phyloP scores from a whole-genome alignment of 2,888 invertebrate genomes.

The Athalia rosae region DNA sequence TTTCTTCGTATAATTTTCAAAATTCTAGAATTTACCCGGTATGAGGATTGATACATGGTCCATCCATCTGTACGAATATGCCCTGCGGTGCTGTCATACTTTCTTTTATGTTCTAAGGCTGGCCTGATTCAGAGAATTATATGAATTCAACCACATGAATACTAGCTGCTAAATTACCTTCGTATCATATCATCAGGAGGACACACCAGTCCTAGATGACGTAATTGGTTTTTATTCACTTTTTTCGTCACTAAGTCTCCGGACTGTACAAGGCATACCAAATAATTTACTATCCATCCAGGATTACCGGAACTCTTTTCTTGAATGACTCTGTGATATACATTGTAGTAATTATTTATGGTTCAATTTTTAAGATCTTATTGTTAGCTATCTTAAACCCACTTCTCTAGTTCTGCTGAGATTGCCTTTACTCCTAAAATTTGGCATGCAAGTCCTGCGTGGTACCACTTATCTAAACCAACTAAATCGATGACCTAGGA shows the following conservation, averaged over 20 bases:
- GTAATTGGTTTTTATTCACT: slow-evolving; percentile 65
- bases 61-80: slow-evolving; percentile 66
- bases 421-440: slow-evolving; percentile 79
- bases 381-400: slow-evolving; percentile 49
- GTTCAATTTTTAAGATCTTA: background rate
- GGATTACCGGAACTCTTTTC: slow-evolving; percentile 79
- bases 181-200: slow-evolving; percentile 61
- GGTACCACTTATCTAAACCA: slow-evolving; percentile 78
- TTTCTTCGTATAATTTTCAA: background rate
- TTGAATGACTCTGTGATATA: slow-evolving; percentile 74
- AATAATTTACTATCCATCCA: slow-evolving; percentile 81
- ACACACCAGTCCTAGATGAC: slow-evolving; percentile 62
- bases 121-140: background rate
- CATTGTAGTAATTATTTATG: background rate
- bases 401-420: slow-evolving; percentile 81
- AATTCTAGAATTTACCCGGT: slow-evolving; percentile 65
- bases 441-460: slow-evolving; percentile 80
- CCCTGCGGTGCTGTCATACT: slow-evolving; percentile 31
- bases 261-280: slow-evolving; percentile 77
- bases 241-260: slow-evolving; percentile 74
- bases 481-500: slow-evolving; percentile 68
- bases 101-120: background rate
- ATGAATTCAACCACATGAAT: background rate
- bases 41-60: slow-evolving; percentile 74
- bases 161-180: slow-evolving; percentile 53